phyloP scores from a whole-genome alignment of 2,113 vertebrate genomes.

The Hydropotes inermis region DNA sequence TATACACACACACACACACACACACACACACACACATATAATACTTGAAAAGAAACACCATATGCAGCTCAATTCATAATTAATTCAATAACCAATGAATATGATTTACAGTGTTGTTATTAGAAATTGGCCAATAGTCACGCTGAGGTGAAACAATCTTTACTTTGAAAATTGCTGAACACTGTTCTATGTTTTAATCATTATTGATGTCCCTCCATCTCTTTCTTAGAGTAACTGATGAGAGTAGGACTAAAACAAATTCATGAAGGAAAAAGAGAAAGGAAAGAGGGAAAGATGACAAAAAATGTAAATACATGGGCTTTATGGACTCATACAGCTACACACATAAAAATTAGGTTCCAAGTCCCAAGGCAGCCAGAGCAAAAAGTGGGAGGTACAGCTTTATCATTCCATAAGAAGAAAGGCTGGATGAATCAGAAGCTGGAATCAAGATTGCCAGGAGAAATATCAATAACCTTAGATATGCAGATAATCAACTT shows the following conservation, averaged over 20 bases:
- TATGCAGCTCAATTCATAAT: background rate
- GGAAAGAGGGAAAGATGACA: background rate
- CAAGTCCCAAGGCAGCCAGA: background rate
- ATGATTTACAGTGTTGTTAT: background rate
- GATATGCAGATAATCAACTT: background rate
- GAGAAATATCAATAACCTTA: background rate
- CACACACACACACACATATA: background rate
- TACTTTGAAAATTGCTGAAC: background rate
- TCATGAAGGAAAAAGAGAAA: background rate
- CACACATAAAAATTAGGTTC: background rate
- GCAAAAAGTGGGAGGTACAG: background rate
- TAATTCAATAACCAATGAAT: background rate
- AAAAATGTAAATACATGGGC: background rate
- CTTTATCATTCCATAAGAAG: background rate
- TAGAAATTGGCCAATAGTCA: constrained; percentile 4
- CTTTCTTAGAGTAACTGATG: background rate
- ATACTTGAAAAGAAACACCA: background rate
- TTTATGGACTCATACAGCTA: background rate
- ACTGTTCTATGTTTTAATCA: background rate
- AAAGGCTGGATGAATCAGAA: background rate
- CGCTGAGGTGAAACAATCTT: background rate
- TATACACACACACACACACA: too few species aligned
- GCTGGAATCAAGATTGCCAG: background rate
- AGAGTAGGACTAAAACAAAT: background rate
- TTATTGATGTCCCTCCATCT: background rate